Evolutionary conservation across 2,113 vertebrate species (phyloP), one percentile per base, ranked within the genome.

Genomic region (Scomber scombrus): DNA sequence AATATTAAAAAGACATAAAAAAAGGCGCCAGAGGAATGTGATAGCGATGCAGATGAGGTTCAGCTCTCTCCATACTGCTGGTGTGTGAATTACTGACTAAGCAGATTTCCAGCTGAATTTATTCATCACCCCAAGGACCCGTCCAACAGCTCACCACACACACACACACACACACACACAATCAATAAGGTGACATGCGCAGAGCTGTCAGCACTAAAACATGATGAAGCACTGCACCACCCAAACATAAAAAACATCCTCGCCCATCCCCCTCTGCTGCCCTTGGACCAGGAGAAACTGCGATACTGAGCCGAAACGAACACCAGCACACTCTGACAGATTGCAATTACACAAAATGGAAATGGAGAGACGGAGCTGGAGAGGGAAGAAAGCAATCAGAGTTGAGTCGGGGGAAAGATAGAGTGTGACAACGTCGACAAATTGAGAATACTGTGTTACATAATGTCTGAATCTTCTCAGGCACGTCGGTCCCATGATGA

Each of bases 181-280:
- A 89, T 92, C 88, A 84, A 88, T 88, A 69, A 74, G 4, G 40
- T 64, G 83, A 75, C 77, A 31, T 65, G 16, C 18, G 21, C 62
- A 34, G 46, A n/a, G 57, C 57, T 50, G 51, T 31, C 47, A 50
- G 78, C 82, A 58, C 65, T 73, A 62, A 75, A 71, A 60, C 79
- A 83, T 78, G 86, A 88, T 85, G 82, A 43, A 82, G 84, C 67
- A 86, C 75, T 89, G 86, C 88, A 66, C 40, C 85, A 84, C 29
- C 47, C 26, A 4, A 63, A 34, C 12, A 45, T 54, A 60, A 62
- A 21, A n/a, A 49, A 49, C 57, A 0, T 26, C 55, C 66, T 0
- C 51, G 19, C 69, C 67, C 68, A 56, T 45, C 69, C 55, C 56
- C 56, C 23, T 3, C 19, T 11, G 3, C 69, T 40, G 49, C 56